Conservation (phyloP, 2,797 vertebrate genomes). For the Oceanodroma leucorhoa region DNA sequence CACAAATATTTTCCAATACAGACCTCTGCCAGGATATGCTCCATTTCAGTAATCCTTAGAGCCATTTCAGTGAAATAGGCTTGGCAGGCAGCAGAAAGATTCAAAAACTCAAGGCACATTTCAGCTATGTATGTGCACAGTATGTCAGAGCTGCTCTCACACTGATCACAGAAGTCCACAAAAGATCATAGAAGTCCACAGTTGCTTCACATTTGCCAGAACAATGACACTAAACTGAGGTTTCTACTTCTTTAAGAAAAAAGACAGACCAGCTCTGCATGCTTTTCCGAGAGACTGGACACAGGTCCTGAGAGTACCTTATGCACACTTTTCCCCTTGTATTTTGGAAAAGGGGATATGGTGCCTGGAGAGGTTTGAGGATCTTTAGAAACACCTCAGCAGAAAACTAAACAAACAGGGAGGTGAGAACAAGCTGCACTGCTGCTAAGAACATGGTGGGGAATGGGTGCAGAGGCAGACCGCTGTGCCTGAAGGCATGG, state of each 20-base stretch:
- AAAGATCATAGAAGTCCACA: fast-evolving
- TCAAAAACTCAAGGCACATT: neutral
- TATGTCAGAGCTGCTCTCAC: neutral
- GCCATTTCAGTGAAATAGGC: neutral
- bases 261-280: neutral
- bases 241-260: neutral
- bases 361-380: neutral
- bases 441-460: neutral
- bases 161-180: neutral
- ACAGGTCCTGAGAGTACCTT: neutral
- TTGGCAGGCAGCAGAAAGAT: neutral
- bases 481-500: neutral
- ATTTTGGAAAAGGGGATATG: neutral
- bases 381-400: neutral
- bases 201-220: neutral
- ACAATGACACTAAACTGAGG: neutral
- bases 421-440: neutral
- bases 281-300: neutral
- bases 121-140: neutral
- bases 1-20: constrained; percentile 36
- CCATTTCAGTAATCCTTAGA: neutral
- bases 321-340: fast-evolving
- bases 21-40: neutral
- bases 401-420: neutral
- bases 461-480: neutral